Evolutionary conservation across 2,113 vertebrate species (phyloP).

Genomic region (Callionymus lyra): DNA sequence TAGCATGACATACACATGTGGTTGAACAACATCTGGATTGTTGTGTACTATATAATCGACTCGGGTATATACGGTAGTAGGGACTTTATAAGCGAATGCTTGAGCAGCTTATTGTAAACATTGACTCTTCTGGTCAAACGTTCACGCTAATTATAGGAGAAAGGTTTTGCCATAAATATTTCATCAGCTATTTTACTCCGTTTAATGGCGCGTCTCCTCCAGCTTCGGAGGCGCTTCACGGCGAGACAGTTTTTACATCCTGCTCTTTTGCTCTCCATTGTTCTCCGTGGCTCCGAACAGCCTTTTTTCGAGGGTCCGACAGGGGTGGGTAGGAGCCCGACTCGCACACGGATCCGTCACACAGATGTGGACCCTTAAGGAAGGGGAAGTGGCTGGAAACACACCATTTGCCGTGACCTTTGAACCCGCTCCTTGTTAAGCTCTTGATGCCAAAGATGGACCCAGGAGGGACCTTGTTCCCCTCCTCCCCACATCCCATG

Average conservation of each 20-base stretch:
- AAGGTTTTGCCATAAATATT: constrained; percentile 37
- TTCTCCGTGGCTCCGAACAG: constrained; percentile 10
- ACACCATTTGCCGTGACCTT: constrained; percentile 30
- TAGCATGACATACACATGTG: too few relatives aligned
- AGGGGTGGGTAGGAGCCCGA: constrained; percentile 9
- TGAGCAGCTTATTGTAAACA: too few relatives aligned
- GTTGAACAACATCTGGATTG: too few relatives aligned
- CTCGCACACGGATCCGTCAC: constrained; percentile 38
- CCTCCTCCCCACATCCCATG: neutral
- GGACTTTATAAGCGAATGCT: too few relatives aligned
- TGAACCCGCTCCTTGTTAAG: constrained; percentile 47
- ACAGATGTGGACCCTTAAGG: constrained; percentile 28
- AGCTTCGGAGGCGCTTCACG: constrained; percentile 14
- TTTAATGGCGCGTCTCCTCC: constrained; percentile 33
- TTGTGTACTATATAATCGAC: too few relatives aligned
- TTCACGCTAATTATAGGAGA: too few relatives aligned
- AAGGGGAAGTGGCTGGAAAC: constrained; percentile 18
- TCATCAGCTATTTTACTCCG: constrained; percentile 16
- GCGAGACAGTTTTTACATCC: constrained; percentile 15
- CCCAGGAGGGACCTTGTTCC: constrained; percentile 17
- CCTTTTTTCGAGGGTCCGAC: constrained; percentile 18
- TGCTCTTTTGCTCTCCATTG: constrained; percentile 23
- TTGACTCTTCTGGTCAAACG: too few relatives aligned
- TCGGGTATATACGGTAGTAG: too few relatives aligned
- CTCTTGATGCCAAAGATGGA: constrained; percentile 18